These are phyloP conservation scores for Chelon auratus DNA, from an alignment of 2,797 vertebrate species.

Conservation along the genomic window DNA sequence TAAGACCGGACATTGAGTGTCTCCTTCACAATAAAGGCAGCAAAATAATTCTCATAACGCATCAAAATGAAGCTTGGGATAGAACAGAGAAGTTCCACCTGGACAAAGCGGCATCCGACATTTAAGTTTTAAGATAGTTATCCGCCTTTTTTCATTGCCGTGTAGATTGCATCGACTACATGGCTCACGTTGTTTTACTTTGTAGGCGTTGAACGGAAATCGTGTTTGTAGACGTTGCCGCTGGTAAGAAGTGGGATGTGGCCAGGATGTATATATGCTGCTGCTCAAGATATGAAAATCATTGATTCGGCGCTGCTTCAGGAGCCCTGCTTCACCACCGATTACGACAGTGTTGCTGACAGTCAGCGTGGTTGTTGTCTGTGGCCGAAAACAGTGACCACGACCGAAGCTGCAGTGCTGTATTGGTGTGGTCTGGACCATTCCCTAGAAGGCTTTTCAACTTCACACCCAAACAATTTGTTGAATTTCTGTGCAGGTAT, in stretches of 20 bases:
- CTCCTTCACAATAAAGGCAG: conserved; percentile 19
- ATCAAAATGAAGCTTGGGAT: not conserved
- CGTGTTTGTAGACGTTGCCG: not conserved
- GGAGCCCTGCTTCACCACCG: conserved; percentile 46
- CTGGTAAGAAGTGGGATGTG: conserved; percentile 84
- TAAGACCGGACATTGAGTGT: not conserved
- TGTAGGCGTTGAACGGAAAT: conserved; percentile 51
- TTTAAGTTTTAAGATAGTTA: accelerated
- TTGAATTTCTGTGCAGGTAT: conserved; percentile 39
- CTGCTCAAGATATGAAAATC: conserved; percentile 75
- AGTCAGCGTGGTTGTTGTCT: conserved; percentile 21
- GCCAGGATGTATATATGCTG: conserved; percentile 78
- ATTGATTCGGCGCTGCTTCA: conserved; percentile 59
- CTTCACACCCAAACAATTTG: conserved; percentile 51
- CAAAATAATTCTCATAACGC: not conserved
- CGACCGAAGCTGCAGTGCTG: conserved; percentile 22
- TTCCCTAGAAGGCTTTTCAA: conserved; percentile 53
- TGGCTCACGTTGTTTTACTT: conserved; percentile 49
- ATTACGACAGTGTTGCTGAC: not conserved
- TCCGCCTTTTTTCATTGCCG: not conserved
- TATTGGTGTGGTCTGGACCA: conserved; percentile 34
- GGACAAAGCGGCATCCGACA: accelerated
- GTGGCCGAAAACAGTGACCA: conserved; percentile 14
- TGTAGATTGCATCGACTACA: not conserved
- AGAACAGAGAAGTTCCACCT: not conserved